Evolutionary conservation across 2,113 vertebrate species (phyloP), one percentile per base, ranked within the genome.

Genomic region (Hylia prasina): DNA sequence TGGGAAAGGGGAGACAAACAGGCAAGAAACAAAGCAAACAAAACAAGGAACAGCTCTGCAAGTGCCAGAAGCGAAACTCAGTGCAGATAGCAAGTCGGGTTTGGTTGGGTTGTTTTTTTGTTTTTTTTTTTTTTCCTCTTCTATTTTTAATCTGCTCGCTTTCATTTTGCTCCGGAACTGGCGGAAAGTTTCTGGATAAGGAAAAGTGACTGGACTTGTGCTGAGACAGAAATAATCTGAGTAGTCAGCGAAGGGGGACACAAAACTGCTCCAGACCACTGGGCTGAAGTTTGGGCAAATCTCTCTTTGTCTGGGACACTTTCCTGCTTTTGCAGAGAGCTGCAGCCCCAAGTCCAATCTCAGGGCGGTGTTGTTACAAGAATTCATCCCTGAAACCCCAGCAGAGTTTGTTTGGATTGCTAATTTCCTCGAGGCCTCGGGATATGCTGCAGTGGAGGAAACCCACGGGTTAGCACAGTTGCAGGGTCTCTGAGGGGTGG

Each of bases 381-480:
- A 93, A 94, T 92, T 50, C 57, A 25, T 86, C 87, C 76, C 18
- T 70, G 78, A 80, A 95, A 86, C 11, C 89, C 81, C 82, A 39
- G 90, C 42, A 82, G 92, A 76, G 65, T 97, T 94, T 90, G 75
- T 94, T 97, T 89, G 66, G 83, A 53, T 95, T 88, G 82, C 83
- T 93, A 7, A 94, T 95, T 94, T 95, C 90, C 94, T 75, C 45
- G 0, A 48, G 82, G 91, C 92, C 94, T 77, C 21, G 15, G 94
- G 75, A 10, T 64, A 10, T 53, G 91, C 60, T 50, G 56, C 57
- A 92, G 82, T 24, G 75, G 92, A 96, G 94, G 78, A 87, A 91
- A 82, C 37, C 45, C 70, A n/a, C 4, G 95, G 90, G 37, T 93
- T 92, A 91, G 94, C 86, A 79, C 85, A 2, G n/a, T 92, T 84